Conservation (phyloP, 2,113 vertebrate genomes). For the Arenaria interpres region DNA sequence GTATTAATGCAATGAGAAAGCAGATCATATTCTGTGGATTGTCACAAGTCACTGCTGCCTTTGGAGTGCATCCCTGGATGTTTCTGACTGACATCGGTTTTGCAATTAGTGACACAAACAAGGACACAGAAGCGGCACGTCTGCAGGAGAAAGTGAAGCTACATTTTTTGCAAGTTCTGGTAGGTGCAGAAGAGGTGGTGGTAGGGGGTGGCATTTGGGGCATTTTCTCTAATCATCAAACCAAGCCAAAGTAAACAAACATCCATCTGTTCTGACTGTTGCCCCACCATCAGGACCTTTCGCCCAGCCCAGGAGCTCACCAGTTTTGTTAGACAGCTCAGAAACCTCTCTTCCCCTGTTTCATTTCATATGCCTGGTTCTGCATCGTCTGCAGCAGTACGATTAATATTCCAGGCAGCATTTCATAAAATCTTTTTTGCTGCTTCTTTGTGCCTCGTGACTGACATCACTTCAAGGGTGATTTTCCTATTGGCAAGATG, state of each 20-base stretch:
- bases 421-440: slow-evolving; percentile 38
- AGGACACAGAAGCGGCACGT: not conserved
- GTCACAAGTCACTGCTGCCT: not conserved
- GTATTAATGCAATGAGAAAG: not conserved
- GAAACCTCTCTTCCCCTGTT: not conserved
- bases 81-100: not conserved
- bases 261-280: not conserved
- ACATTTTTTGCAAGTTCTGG: not conserved
- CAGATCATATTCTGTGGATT: not conserved
- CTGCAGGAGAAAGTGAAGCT: not conserved
- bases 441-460: slow-evolving; percentile 55
- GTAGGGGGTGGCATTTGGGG: fast-evolving
- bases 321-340: not conserved
- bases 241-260: not conserved
- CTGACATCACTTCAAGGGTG: slow-evolving; percentile 71
- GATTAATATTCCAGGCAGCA: slow-evolving; percentile 67
- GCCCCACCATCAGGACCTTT: not conserved
- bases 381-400: not conserved
- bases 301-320: not conserved
- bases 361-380: slow-evolving; percentile 23
- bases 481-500: slow-evolving; percentile 72
- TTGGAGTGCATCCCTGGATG: not conserved
- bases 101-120: not conserved
- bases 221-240: not conserved
- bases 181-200: not conserved